Percentiles rank a stretch among this genome's conserved stretches.
Conservation (phyloP, 2,888 invertebrate genomes). For the Lissocephala sabroskyi region DNA sequence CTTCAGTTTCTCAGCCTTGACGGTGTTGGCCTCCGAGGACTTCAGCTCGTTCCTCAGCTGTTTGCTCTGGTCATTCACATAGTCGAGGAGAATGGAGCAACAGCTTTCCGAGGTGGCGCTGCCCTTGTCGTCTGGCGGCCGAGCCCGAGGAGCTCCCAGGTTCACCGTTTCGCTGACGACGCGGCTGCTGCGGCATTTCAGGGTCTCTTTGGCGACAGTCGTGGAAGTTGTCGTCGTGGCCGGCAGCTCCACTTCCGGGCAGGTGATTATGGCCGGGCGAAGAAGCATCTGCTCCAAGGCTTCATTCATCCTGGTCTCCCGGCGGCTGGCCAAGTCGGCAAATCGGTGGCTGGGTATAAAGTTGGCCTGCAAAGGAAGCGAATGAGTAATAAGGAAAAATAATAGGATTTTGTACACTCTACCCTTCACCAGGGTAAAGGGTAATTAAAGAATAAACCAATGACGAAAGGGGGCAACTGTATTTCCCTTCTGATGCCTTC, state of each 20-base stretch:
- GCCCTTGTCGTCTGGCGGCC: slow-evolving; percentile 16
- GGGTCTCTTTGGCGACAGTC: background rate
- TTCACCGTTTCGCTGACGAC: slow-evolving; percentile 32
- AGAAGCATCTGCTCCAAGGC: slow-evolving; percentile 72
- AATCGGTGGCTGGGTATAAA: slow-evolving; percentile 72
- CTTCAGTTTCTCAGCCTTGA: slow-evolving; percentile 50
- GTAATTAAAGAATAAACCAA: no score
- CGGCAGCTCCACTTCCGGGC: slow-evolving; percentile 47
- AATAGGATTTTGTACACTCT: background rate
- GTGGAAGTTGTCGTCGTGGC: background rate
- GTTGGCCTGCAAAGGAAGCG: slow-evolving; percentile 58
- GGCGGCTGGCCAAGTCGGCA: slow-evolving; percentile 70
- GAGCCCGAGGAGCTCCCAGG: slow-evolving; percentile 32
- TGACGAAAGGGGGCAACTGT: no score
- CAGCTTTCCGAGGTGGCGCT: slow-evolving; percentile 62
- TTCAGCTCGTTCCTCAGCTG: slow-evolving; percentile 62
- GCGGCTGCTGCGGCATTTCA: background rate
- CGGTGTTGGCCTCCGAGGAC: slow-evolving; percentile 36
- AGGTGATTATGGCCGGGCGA: slow-evolving; percentile 68
- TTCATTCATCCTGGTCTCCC: slow-evolving; percentile 74
- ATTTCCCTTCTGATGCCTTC: no score
- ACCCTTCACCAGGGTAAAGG: no score
- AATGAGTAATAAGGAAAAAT: no score
- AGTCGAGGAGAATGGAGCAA: slow-evolving; percentile 65
- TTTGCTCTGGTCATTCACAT: slow-evolving; percentile 67